Evolutionary conservation across 2,113 vertebrate genomes (phyloP).

Genomic region (Speoplatyrhinus poulsoni): DNA sequence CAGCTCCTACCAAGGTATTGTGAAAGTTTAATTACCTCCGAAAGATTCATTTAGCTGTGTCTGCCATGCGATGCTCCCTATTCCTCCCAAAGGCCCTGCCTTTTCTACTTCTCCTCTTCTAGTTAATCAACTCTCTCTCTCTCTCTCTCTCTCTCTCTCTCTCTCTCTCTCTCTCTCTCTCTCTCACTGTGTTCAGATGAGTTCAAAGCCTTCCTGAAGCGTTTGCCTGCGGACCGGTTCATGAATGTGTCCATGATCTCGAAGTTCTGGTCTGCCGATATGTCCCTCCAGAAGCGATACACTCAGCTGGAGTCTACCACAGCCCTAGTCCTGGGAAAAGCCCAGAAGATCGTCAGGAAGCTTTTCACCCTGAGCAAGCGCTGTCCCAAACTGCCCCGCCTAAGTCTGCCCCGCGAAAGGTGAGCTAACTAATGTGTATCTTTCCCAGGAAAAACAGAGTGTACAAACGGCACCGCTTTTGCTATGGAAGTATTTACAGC

Average conservation of each 20-base stretch:
- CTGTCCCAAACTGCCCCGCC: constrained; percentile 88
- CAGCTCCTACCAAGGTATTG: background rate
- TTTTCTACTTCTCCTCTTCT: background rate
- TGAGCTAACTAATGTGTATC: constrained; percentile 49
- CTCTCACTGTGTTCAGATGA: constrained; percentile 79
- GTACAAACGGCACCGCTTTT: constrained; percentile 17
- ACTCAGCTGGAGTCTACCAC: constrained; percentile 84
- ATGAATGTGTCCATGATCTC: constrained; percentile 87
- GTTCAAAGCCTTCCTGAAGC: constrained; percentile 89
- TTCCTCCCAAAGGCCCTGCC: no score
- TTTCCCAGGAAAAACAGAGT: background rate
- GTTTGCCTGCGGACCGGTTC: constrained; percentile 86
- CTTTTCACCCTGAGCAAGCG: constrained; percentile 96
- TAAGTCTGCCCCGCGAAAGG: constrained; percentile 91
- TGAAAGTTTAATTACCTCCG: constrained; percentile 7
- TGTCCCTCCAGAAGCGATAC: constrained; percentile 86
- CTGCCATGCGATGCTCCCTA: background rate
- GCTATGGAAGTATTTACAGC: constrained; percentile 2
- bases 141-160: background rate
- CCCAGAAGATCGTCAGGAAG: constrained; percentile 85
- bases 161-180: constrained; percentile 2
- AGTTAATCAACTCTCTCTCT: constrained; percentile 7
- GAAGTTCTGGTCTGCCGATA: constrained; percentile 88
- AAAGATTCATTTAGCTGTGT: constrained; percentile 11
- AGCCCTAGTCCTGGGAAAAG: constrained; percentile 84